Evolutionary conservation across 2,113 vertebrate genomes (phyloP), one percentile per base, ranked within the genome.

Genomic region (Gymnocephalus cernua): DNA sequence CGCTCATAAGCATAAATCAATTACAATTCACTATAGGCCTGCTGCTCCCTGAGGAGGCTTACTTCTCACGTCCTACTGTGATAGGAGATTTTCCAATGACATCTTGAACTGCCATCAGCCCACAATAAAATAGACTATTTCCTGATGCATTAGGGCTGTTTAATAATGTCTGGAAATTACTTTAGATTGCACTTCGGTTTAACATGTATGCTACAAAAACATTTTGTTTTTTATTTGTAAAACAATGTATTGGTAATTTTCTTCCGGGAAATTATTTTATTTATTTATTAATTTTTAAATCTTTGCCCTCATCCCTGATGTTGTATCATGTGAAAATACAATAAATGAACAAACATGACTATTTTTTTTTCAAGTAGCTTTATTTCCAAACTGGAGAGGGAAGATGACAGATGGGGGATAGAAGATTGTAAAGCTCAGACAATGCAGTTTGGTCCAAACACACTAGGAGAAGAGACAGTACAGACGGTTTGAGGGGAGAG

Each of bases 311-410:
- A 5, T 53, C 23, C 65, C 44, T 67, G 54, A 74, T 32, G 68
- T 73, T 67, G 4, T 41, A 56, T 66, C 32, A 56, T 63, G 41
- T 73, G 38, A 56, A 88, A 81, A 68, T 41, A 57, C 29, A 82
- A 47, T 8, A 92, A 88, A 87, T 25, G 81, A 84, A 71, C 0
- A 3, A 77, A 73, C 16, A 67, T 57, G 66, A 89, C 45, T 85
- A 63, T 47, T 88, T 75, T 68, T 71, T 91, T 90, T 89, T 88
- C 67, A 88, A 88, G 74, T 83, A 66, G 84, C 85, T 94, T 94
- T 94, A 94, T 93, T 93, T 93, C 65, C 69, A 88, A 93, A 92
- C 74, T 84, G 87, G 77, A 82, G 69, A 69, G 45, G 57, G 25
- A 68, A 72, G 81, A 83, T 88, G 89, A 92, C 86, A 93, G 90